These are phyloP conservation scores for Hydrozoanthus tunicans DNA, from an alignment of 64 coral and sea anemone species.

Conservation along the genomic window DNA sequence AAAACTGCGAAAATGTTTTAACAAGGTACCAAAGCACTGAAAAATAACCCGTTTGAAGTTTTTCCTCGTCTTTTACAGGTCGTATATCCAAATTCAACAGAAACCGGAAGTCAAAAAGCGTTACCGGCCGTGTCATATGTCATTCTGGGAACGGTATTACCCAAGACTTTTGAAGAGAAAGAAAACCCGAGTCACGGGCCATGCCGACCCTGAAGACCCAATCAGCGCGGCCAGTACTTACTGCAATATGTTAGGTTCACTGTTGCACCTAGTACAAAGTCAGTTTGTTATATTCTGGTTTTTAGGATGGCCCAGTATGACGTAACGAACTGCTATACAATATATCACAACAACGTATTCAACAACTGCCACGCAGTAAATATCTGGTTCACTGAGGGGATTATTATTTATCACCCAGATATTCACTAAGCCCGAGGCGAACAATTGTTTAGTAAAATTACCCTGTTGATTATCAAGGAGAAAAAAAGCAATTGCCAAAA, in stretches of 20 bases:
- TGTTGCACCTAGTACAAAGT: not conserved
- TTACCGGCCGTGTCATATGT: constrained; percentile 23
- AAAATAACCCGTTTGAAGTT: not conserved
- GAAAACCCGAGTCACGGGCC: not conserved
- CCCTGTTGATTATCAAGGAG: too few species aligned
- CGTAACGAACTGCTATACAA: not conserved
- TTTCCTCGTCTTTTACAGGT: not conserved
- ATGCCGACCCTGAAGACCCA: not conserved
- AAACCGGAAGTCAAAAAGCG: constrained; percentile 1
- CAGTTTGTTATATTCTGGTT: not conserved
- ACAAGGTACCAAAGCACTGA: not conserved
- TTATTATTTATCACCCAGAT: too few species aligned
- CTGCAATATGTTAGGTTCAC: not conserved
- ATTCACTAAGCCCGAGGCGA: too few species aligned
- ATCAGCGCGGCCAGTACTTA: not conserved
- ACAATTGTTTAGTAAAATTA: too few species aligned
- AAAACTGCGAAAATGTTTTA: too few species aligned
- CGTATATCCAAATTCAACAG: constrained; percentile 25
- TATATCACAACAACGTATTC: not conserved
- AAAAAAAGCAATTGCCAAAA: too few species aligned
- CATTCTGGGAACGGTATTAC: constrained; percentile 31
- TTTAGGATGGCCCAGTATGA: not conserved
- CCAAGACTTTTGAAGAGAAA: constrained; percentile 1
- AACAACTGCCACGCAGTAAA: too few species aligned
- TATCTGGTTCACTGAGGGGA: too few species aligned